Conservation (phyloP, 2,888 invertebrate genomes). For the Ichneumon xanthorius region DNA sequence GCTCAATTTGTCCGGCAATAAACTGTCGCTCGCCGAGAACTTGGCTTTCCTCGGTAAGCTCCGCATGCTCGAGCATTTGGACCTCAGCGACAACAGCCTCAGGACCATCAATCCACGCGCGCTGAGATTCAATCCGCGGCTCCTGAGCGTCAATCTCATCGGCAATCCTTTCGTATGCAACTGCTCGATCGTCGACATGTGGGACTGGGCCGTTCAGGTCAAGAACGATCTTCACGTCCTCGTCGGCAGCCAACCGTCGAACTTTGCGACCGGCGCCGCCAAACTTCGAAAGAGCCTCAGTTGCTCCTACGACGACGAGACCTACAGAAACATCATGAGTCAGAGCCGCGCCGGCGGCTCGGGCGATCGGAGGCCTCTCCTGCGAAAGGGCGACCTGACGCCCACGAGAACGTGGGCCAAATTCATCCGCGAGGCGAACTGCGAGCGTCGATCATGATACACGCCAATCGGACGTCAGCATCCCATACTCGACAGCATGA, state of each 20-base stretch:
- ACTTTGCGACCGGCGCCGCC: conserved; percentile 88
- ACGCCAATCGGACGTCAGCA: conserved; percentile 68
- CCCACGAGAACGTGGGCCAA: conserved; percentile 91
- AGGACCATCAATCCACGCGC: conserved; percentile 87
- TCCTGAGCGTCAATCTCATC: conserved; percentile 88
- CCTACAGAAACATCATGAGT: conserved; percentile 79
- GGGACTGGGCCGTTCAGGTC: conserved; percentile 90
- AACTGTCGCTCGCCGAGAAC: conserved; percentile 86
- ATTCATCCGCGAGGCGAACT: conserved; percentile 89
- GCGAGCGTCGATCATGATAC: conserved; percentile 85
- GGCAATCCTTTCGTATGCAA: conserved; percentile 90
- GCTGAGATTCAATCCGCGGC: conserved; percentile 86
- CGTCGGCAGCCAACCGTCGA: conserved; percentile 89
- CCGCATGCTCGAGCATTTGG: conserved; percentile 87
- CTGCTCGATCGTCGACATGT: conserved; percentile 89
- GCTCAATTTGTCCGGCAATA: conserved; percentile 88
- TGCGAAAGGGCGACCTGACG: conserved; percentile 87
- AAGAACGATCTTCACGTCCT: conserved; percentile 89
- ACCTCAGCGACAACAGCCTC: conserved; percentile 88
- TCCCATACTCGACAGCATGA: conserved; percentile 68
- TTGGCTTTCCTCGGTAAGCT: conserved; percentile 87
- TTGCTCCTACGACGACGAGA: conserved; percentile 88
- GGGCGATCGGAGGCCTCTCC: conserved; percentile 86
- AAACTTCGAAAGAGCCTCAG: conserved; percentile 89
- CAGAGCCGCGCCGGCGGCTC: conserved; percentile 86